Conservation (phyloP, 2,113 vertebrate species). For the Gnathochromis pfefferi region DNA sequence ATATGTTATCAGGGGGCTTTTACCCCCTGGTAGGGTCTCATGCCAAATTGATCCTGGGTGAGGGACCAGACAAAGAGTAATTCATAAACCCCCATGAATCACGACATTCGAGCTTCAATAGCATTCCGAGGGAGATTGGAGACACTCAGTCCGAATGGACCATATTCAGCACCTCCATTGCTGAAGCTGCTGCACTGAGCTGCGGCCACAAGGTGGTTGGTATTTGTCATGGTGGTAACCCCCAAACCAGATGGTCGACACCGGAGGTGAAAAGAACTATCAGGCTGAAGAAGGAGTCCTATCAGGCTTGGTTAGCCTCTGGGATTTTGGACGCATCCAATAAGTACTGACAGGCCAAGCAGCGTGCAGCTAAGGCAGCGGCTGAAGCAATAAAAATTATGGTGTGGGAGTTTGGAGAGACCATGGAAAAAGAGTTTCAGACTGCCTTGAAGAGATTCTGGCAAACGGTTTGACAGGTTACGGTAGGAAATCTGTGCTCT, state of each 20-base stretch:
- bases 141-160: neutral
- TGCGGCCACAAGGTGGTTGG: neutral
- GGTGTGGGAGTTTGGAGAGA: neutral
- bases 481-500: neutral
- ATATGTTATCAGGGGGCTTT: neutral
- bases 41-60: neutral
- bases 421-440: neutral
- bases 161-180: neutral
- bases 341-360: neutral
- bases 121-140: neutral
- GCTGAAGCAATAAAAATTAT: neutral
- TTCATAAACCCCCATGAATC: neutral
- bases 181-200: neutral
- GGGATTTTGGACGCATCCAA: neutral
- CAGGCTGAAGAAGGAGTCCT: neutral
- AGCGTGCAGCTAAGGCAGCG: neutral
- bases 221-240: neutral
- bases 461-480: neutral
- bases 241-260: fast-evolving
- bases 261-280: neutral
- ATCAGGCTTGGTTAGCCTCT: neutral
- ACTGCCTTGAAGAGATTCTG: neutral
- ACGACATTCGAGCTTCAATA: fast-evolving
- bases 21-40: neutral
- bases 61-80: neutral